Conservation (phyloP, 2,888 invertebrate species). For the Drosophila aldrichi region DNA sequence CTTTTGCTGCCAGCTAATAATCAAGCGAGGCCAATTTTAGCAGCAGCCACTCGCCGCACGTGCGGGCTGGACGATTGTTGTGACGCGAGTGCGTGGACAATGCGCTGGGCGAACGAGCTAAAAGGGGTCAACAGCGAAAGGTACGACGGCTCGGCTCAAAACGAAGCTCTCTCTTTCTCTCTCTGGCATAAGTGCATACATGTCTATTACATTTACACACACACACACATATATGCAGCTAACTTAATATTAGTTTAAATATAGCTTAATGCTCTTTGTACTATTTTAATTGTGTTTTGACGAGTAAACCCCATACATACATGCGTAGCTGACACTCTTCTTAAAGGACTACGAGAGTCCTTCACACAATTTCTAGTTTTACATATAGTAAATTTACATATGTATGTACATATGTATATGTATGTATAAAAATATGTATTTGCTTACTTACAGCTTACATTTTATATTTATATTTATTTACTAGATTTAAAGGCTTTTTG, state of each 20-base stretch:
- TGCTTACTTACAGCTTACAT: not conserved
- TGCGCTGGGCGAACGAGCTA: not conserved
- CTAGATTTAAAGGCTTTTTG: not conserved
- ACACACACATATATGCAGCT: not conserved
- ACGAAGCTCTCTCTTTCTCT: conserved; percentile 5
- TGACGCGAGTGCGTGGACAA: conserved; percentile 61
- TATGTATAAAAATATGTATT: not conserved
- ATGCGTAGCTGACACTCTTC: not conserved
- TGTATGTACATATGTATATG: not conserved
- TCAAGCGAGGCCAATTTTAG: conserved; percentile 5
- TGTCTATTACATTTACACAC: not conserved
- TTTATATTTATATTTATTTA: not conserved
- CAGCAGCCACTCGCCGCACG: conserved; percentile 28
- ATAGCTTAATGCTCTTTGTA: not conserved
- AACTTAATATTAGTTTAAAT: not conserved
- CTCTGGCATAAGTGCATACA: not conserved
- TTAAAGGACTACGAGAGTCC: not conserved
- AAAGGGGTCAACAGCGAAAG: conserved; percentile 5
- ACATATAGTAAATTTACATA: not conserved
- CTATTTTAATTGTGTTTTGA: conserved; percentile 1
- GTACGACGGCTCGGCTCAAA: conserved; percentile 17
- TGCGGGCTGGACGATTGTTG: conserved; percentile 67
- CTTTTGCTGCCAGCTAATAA: conserved; percentile 3
- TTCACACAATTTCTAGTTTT: not conserved
- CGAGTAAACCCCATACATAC: not conserved